These are phyloP conservation scores for Hofmannophila pseudospretella DNA, from an alignment of 2,888 invertebrate species.

Conservation along the genomic window DNA sequence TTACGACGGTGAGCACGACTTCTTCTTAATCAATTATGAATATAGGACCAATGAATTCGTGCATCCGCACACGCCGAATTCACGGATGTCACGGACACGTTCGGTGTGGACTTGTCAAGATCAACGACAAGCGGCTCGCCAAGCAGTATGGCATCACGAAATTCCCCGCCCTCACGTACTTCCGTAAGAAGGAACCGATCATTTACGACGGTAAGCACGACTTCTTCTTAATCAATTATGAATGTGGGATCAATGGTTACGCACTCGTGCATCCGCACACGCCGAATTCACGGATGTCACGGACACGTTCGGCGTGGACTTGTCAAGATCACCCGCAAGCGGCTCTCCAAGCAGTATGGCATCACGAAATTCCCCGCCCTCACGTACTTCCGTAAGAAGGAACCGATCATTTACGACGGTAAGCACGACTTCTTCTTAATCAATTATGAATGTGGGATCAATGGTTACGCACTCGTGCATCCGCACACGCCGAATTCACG, in stretches of 20 bases:
- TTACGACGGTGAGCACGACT: conserved; percentile 87
- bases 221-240: too few relatives aligned
- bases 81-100: conserved; percentile 96
- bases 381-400: conserved; percentile 97
- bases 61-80: too few relatives aligned
- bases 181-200: conserved; percentile 97
- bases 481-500: conserved; percentile 92
- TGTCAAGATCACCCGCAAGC: conserved; percentile 97
- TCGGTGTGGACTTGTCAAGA: conserved; percentile 96
- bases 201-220: conserved; percentile 90
- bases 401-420: conserved; percentile 98
- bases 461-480: not conserved
- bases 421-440: conserved; percentile 10
- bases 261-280: too few relatives aligned
- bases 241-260: not conserved
- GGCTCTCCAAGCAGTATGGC: conserved; percentile 97
- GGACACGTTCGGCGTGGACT: conserved; percentile 95
- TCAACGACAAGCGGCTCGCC: conserved; percentile 96
- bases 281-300: conserved; percentile 95
- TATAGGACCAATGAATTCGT: not conserved
- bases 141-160: conserved; percentile 97
- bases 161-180: conserved; percentile 97
- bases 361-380: conserved; percentile 97
- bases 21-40: too few relatives aligned
- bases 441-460: too few relatives aligned